phyloP scores from a whole-genome alignment of 2,113 vertebrate genomes.

The Puntigrus tetrazona region DNA sequence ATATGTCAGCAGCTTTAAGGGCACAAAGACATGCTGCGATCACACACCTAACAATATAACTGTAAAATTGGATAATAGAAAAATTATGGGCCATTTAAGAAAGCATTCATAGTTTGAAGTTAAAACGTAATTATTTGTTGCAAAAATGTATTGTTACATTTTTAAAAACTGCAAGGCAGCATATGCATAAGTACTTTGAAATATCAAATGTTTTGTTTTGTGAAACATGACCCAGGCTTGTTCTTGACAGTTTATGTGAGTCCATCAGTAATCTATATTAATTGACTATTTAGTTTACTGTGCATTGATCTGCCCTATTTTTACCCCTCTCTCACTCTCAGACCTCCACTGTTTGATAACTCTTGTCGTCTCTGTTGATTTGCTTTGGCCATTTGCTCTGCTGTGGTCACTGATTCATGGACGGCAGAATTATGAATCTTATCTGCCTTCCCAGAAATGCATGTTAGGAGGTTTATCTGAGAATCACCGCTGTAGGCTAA shows the following conservation, averaged over 20 bases:
- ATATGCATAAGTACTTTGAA: too few species aligned
- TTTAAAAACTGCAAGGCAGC: too few species aligned
- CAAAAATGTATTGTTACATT: too few species aligned
- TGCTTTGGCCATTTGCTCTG: background rate
- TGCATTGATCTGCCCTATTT: background rate
- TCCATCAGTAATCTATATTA: background rate
- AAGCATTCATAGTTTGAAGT: background rate
- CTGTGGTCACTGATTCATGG: background rate
- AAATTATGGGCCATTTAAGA: too few species aligned
- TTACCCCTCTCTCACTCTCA: background rate
- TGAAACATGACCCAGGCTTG: background rate
- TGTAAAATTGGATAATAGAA: too few species aligned
- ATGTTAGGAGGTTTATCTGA: slow-evolving; percentile 26
- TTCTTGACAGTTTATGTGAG: background rate
- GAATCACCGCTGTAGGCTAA: slow-evolving; percentile 47
- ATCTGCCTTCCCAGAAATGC: slow-evolving; percentile 17
- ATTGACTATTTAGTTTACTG: background rate
- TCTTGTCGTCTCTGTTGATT: background rate
- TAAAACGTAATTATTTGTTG: too few species aligned
- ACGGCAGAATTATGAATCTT: slow-evolving; percentile 35
- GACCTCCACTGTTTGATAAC: background rate
- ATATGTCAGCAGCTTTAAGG: background rate
- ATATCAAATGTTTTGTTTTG: background rate
- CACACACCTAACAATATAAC: background rate
- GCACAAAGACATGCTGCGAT: background rate